A percentile compares a stretch with the other conserved stretches of the same genome.
Conservation (phyloP, 1,140 invertebrate species). For the Drosophila kurseongensis region DNA sequence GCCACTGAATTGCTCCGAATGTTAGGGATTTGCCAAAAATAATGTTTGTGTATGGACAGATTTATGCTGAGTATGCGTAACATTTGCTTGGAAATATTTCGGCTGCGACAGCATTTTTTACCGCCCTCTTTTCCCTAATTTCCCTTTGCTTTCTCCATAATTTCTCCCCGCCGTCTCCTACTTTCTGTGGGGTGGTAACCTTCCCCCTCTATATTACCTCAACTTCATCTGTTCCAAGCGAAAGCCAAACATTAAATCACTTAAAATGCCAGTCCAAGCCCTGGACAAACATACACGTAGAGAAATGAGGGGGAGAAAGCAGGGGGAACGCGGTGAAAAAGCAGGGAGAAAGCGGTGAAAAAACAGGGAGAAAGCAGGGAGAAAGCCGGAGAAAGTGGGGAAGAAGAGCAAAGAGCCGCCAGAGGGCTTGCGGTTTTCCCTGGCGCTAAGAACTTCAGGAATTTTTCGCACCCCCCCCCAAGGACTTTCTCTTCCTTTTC, state of each 20-base stretch:
- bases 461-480: slow-evolving; percentile 44
- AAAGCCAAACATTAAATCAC: slow-evolving; percentile 81
- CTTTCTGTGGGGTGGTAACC: not conserved
- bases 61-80: slow-evolving; percentile 79
- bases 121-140: slow-evolving; percentile 3
- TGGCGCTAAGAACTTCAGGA: slow-evolving; percentile 63
- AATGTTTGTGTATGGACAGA: slow-evolving; percentile 65
- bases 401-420: slow-evolving; percentile 7
- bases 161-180: not conserved
- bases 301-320: not conserved
- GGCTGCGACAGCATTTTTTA: slow-evolving; percentile 26
- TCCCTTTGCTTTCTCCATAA: slow-evolving; percentile 17
- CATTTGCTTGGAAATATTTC: slow-evolving; percentile 65
- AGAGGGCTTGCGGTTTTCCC: slow-evolving; percentile 51
- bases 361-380: not conserved
- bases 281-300: slow-evolving; percentile 66
- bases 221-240: slow-evolving; percentile 54
- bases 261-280: slow-evolving; percentile 76
- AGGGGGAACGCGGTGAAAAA: not conserved
- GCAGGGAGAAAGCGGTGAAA: not conserved
- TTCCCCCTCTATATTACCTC: slow-evolving; percentile 21
- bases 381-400: not conserved
- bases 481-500: not conserved
- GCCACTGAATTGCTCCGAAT: slow-evolving; percentile 3
- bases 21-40: slow-evolving; percentile 30